Conservation (phyloP, 1,140 invertebrate genomes). For the Drosophila subobscura region DNA sequence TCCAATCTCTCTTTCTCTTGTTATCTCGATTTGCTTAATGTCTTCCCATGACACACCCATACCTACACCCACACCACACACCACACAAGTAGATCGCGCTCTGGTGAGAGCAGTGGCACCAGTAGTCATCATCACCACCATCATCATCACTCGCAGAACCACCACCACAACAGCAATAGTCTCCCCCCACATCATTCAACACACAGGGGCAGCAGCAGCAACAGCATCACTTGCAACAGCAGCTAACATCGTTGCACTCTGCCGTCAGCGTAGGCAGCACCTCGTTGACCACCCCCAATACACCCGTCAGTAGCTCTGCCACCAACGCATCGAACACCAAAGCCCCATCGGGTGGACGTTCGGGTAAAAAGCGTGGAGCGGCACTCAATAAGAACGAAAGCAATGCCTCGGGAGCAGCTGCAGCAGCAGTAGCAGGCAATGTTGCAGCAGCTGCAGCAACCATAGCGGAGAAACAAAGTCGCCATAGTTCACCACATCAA, state of each 20-base stretch:
- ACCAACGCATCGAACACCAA: constrained; percentile 38
- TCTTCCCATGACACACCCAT: constrained; percentile 45
- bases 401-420: not conserved
- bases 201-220: constrained; percentile 43
- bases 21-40: constrained; percentile 57
- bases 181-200: constrained; percentile 31
- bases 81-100: constrained; percentile 71
- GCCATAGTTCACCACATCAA: constrained; percentile 60
- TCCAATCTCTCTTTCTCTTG: constrained; percentile 57
- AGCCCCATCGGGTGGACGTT: constrained; percentile 56
- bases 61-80: constrained; percentile 10
- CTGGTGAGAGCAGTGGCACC: constrained; percentile 77
- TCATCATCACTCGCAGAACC: constrained; percentile 51
- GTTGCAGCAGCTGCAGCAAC: constrained; percentile 9
- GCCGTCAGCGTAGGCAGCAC: constrained; percentile 20
- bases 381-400: constrained; percentile 46
- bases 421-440: constrained; percentile 24
- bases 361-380: constrained; percentile 77
- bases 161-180: constrained; percentile 46
- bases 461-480: constrained; percentile 58
- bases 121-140: constrained; percentile 68
- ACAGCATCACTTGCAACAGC: constrained; percentile 37
- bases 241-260: constrained; percentile 48
- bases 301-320: constrained; percentile 23
- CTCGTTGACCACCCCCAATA: constrained; percentile 20